Conservation (phyloP, 2,113 vertebrate species). For the Brachionichthys hirsutus region DNA sequence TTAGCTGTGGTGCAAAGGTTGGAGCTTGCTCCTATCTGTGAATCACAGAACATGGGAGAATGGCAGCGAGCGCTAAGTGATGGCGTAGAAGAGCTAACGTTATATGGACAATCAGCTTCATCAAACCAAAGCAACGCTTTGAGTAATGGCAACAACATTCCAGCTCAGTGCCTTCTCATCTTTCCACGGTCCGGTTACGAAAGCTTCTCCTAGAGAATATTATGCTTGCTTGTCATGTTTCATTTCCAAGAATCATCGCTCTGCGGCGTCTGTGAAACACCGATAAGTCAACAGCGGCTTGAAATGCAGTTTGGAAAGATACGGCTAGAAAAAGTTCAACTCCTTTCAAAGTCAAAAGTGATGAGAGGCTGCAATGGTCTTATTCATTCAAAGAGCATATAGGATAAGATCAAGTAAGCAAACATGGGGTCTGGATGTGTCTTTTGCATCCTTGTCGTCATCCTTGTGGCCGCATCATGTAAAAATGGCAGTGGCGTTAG, state of each 20-base stretch:
- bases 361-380: neutral
- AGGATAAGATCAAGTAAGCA: too few relatives aligned
- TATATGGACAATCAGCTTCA: slow-evolving; percentile 25
- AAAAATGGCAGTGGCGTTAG: too few relatives aligned
- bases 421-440: too few relatives aligned
- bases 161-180: slow-evolving; percentile 16
- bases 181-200: slow-evolving; percentile 25
- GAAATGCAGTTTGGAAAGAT: slow-evolving; percentile 34
- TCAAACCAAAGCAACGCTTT: slow-evolving; percentile 38
- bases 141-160: slow-evolving; percentile 22
- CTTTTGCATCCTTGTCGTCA: too few relatives aligned
- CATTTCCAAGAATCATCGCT: slow-evolving; percentile 39
- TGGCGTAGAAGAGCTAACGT: too few relatives aligned
- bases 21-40: slow-evolving; percentile 22
- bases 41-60: slow-evolving; percentile 17
- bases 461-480: too few relatives aligned
- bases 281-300: slow-evolving; percentile 39
- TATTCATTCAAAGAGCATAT: neutral
- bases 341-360: slow-evolving; percentile 9
- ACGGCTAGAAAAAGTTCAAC: slow-evolving; percentile 29
- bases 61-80: slow-evolving; percentile 15
- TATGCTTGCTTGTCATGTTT: slow-evolving; percentile 33
- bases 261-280: slow-evolving; percentile 16
- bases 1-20: slow-evolving; percentile 65
- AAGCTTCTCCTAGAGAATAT: slow-evolving; percentile 22